Evolutionary conservation across 2,113 vertebrate genomes (phyloP), one percentile per base, ranked within the genome.

Genomic region (Poeciliopsis turrubarensis): DNA sequence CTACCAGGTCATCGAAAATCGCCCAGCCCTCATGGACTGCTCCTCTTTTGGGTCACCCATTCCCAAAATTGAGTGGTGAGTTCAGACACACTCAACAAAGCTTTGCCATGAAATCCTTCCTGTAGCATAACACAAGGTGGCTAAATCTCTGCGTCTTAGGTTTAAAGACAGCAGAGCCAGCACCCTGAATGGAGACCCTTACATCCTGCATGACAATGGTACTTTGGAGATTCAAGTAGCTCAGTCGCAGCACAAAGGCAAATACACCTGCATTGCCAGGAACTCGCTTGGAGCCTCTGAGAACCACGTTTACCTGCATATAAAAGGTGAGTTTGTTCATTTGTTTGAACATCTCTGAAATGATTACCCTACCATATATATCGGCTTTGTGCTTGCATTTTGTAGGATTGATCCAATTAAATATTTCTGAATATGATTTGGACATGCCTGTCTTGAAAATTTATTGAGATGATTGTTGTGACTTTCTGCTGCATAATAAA

Each of bases 11-110:
- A 98, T 98, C 3, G 89, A 89, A 77, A 95, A 98, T 71, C 95
- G 91, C 57, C 94, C 85, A 0, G 97, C 96, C 9, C 68, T 96
- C 25, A 78, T 99, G 30, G 95, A 98, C 66, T 99, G 98, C 79
- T 89, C 92, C 37, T 96, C 94, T 85, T 99, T 99, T 85, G 98
- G 97, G 30, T 98, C 98, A 54, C 98, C 98, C 84, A 92, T 96
- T 66, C 98, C 98, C 32, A 91, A 93, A 83, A 93, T 98, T 85
- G 95, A 96, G 86, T 99, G 98, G 98, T 98, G 92, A 95, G 94
- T 83, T 65, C 30, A 73, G 61, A 0, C 64, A 30, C 51, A 27
- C 22, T 62, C 27, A 41, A 51, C 27, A 61, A 39, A 68, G 51
- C 51, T 25, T 29, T 29, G 34, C 41, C 60, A 13, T 73, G 12